Evolutionary conservation across 2,113 vertebrate species (phyloP), one percentile per base, ranked within the genome.

Genomic region (Fregetta grallaria): DNA sequence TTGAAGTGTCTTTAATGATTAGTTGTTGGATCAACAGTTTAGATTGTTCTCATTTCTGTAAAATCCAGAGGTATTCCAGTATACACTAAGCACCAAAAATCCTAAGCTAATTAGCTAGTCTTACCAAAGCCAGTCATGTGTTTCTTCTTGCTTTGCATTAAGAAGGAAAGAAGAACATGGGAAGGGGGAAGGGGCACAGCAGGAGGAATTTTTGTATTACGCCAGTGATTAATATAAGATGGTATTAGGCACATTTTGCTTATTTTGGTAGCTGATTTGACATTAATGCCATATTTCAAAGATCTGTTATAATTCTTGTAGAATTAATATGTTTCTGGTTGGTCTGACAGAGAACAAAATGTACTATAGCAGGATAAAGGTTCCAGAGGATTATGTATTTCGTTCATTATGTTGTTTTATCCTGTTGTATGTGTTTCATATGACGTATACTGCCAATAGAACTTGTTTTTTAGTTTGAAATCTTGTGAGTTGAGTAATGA

Each of bases 101-200:
- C 94, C 89, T 62, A 7, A 94, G 73, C 55, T 95, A 91, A 94
- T 96, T 95, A 94, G 67, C 77, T 85, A 14, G 75, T 80, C 67
- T 68, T 81, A 79, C 78, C 90, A 93, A 96, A 97, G 75, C 77
- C 50, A 3, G 14, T 96, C 96, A 97, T 93, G 92, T 91, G 94
- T 90, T 97, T 86, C 73, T 92, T 75, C 89, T 95, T 95, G 91
- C 67, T 95, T 96, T 92, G 92, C 74, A 80, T 94, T 94, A 90
- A 58, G 74, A 90, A 65, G 66, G 70, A 82, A 92, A 78, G 50
- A 79, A 56, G 12, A 95, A 63, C 0, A 0, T 38, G 11, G 49
- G 38, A 40, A 40, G 86, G 62, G 61, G 68, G 68, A 72, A 68
- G 40, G 68, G 80, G n/a, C 66, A 61, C 36, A 75, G 45, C 47